These are phyloP conservation scores for Engraulis encrasicolus DNA, from an alignment of 2,113 vertebrate genomes.

Conservation along the genomic window DNA sequence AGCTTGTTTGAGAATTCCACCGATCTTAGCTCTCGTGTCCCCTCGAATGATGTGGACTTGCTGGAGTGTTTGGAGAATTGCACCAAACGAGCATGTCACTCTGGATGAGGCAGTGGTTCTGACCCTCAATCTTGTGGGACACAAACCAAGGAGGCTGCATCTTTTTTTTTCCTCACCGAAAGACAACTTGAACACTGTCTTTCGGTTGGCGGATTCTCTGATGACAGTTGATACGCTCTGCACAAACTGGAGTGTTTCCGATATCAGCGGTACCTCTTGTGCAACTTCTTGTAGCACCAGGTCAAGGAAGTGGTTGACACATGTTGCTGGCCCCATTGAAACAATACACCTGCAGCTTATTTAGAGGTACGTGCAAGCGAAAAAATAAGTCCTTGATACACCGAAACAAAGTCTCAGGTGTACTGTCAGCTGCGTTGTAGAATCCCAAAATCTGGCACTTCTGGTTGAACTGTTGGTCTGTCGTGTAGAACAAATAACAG, in stretches of 20 bases:
- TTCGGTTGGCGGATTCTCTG: not conserved
- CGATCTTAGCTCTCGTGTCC: no score
- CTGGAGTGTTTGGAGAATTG: no score
- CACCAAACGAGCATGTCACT: no score
- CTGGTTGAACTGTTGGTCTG: no score
- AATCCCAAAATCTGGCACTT: no score
- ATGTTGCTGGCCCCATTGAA: not conserved
- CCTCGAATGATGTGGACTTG: no score
- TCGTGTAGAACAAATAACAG: no score
- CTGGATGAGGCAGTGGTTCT: not conserved
- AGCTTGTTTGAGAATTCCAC: not conserved
- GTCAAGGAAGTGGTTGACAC: not conserved
- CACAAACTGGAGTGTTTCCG: not conserved
- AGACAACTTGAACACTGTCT: not conserved
- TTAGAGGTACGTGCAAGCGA: not conserved
- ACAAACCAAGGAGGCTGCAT: no score
- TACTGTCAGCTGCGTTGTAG: no score
- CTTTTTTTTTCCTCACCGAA: no score
- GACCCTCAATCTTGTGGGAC: no score
- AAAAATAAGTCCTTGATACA: not conserved
- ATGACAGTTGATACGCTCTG: not conserved
- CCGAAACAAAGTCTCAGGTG: no score
- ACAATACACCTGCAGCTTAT: slow-evolving; percentile 11
- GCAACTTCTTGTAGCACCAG: not conserved
- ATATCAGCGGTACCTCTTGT: not conserved